Evolutionary conservation across 2,113 vertebrate genomes (phyloP).

Genomic region (Promerops cafer): DNA sequence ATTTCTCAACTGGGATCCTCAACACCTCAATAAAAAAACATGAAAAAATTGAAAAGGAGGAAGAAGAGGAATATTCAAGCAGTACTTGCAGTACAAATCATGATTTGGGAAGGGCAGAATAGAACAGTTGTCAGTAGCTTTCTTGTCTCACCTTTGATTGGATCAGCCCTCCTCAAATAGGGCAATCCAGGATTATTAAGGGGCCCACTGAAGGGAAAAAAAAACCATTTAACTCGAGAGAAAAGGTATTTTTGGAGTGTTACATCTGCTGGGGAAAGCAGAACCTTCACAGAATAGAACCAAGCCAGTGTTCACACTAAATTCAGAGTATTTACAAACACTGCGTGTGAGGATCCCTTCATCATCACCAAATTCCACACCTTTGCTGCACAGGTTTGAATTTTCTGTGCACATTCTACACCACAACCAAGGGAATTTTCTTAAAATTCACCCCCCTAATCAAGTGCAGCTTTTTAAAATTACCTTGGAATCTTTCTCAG

Average conservation of each 20-base stretch:
- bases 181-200: constrained; percentile 50
- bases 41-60: not conserved
- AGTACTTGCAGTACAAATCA: not conserved
- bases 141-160: constrained; percentile 9
- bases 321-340: not conserved
- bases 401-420: accelerated
- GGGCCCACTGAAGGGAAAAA: not conserved
- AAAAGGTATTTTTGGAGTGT: not conserved
- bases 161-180: constrained; percentile 23
- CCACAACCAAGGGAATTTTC: not conserved
- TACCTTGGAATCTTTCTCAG: not conserved
- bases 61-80: not conserved
- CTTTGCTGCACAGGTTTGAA: accelerated
- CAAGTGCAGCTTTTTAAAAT: not conserved
- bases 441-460: not conserved
- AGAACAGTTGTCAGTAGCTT: not conserved
- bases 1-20: not conserved
- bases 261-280: not conserved
- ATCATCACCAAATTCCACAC: not conserved
- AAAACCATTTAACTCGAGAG: not conserved
- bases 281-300: not conserved
- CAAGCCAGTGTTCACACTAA: not conserved
- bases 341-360: accelerated
- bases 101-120: not conserved
- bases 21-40: not conserved